Percentiles rank a stretch among this genome's conserved stretches.
phyloP scores from a whole-genome alignment of 1,140 invertebrate genomes.

The Drosophila sp. region DNA sequence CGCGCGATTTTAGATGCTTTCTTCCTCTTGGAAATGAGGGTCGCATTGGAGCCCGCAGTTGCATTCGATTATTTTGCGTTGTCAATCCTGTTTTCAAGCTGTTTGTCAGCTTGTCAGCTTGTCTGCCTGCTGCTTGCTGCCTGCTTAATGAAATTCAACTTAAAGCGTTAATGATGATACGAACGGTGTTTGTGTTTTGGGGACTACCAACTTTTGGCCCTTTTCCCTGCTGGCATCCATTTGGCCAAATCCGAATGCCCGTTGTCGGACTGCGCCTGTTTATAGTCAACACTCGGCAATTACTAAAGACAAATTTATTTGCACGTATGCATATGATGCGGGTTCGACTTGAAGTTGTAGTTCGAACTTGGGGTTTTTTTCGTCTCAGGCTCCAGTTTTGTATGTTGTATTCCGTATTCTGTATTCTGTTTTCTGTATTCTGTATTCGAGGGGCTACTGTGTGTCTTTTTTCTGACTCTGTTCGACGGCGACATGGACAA shows the following conservation, averaged over 20 bases:
- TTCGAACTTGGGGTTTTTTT: background rate
- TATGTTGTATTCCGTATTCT: background rate
- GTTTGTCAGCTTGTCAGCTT: no score
- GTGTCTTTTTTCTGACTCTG: slow-evolving; percentile 34
- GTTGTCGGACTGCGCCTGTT: slow-evolving; percentile 53
- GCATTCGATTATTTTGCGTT: slow-evolving; percentile 6
- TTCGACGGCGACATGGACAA: slow-evolving; percentile 70
- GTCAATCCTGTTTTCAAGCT: slow-evolving; percentile 2
- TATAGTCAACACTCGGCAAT: slow-evolving; percentile 73
- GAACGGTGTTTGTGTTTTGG: slow-evolving; percentile 19
- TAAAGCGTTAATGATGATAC: slow-evolving; percentile 73
- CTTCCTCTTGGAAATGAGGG: slow-evolving; percentile 16
- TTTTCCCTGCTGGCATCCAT: background rate
- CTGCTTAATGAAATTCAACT: slow-evolving; percentile 71
- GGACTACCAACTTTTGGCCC: slow-evolving; percentile 16
- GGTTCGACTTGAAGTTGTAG: slow-evolving; percentile 8
- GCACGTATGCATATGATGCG: slow-evolving; percentile 75
- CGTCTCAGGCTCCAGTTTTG: background rate
- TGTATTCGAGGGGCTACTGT: slow-evolving; percentile 32
- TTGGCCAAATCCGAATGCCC: slow-evolving; percentile 24
- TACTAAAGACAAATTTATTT: slow-evolving; percentile 84
- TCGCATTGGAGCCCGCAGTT: slow-evolving; percentile 23
- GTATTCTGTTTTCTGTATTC: background rate
- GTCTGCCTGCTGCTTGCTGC: slow-evolving; percentile 1
- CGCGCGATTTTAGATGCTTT: background rate